Evolutionary conservation across 2,113 vertebrate genomes (phyloP).

Genomic region (Acanthisitta chloris): DNA sequence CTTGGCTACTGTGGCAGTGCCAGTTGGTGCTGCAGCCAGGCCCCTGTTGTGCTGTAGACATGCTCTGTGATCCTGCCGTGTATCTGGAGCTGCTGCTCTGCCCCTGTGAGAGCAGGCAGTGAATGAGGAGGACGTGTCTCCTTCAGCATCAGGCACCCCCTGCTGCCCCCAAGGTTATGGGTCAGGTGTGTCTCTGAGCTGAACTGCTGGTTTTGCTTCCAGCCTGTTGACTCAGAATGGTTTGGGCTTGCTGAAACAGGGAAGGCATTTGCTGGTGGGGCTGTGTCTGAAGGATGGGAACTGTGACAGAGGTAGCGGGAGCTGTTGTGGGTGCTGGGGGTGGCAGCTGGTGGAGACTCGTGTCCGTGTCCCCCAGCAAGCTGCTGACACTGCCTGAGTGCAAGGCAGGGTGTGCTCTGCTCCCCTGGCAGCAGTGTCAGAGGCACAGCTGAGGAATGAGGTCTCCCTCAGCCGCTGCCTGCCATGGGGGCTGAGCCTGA

Average conservation of each 20-base stretch:
- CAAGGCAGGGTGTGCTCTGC: rapidly evolving
- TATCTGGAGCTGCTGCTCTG: not conserved
- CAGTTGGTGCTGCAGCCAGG: not conserved
- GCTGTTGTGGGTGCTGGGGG: not conserved
- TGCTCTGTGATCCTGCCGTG: rapidly evolving
- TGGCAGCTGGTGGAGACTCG: not conserved
- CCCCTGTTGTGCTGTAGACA: not conserved
- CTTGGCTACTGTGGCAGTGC: not conserved
- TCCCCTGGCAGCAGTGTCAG: not conserved
- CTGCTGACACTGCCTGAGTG: too few relatives aligned
- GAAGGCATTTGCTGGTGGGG: not conserved
- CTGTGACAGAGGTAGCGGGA: rapidly evolving
- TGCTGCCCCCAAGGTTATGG: not conserved
- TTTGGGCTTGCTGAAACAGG: not conserved
- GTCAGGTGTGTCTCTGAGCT: not conserved
- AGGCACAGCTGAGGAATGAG: not conserved
- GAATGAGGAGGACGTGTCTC: not conserved
- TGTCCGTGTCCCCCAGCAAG: rapidly evolving
- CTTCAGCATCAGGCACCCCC: not conserved
- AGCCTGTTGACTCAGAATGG: not conserved
- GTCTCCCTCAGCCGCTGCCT: not conserved
- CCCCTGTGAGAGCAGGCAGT: rapidly evolving
- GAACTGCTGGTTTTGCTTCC: not conserved
- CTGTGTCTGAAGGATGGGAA: not conserved
- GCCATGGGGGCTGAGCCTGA: not conserved